Evolutionary conservation across 2,113 vertebrate species (phyloP).

Genomic region (Daubentonia madagascariensis): DNA sequence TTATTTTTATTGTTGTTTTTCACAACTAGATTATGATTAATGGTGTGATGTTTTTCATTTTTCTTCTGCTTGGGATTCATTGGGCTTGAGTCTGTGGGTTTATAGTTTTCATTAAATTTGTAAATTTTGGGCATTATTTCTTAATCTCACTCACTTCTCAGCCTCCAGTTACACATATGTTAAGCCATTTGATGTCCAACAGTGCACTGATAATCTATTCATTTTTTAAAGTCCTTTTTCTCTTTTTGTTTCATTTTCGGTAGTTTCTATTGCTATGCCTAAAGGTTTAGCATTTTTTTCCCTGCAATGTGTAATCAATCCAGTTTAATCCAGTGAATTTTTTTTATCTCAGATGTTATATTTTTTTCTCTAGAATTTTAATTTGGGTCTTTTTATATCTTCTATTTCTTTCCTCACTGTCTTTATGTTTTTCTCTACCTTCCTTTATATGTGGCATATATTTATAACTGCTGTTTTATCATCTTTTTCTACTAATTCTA

Average conservation of each 20-base stretch:
- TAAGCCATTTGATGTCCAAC: not conserved
- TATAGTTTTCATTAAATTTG: not conserved
- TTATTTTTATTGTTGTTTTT: not conserved
- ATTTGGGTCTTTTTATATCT: not conserved
- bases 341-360: not conserved
- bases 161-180: not conserved
- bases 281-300: not conserved
- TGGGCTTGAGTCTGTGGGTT: not conserved
- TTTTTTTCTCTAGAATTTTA: not conserved
- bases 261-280: not conserved
- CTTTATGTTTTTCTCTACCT: not conserved
- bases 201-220: not conserved
- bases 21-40: not conserved
- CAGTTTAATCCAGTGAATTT: not conserved
- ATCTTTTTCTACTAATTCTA: not conserved
- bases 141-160: not conserved
- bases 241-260: not conserved
- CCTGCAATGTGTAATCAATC: not conserved
- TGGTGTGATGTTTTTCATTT: not conserved
- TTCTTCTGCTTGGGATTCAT: not conserved
- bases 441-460: not conserved
- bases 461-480: not conserved
- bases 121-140: not conserved
- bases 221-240: not conserved
- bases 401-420: not conserved